Base-by-base conservation (phyloP, 2,797 vertebrate species). In the Propithecus perrieri region DNA sequence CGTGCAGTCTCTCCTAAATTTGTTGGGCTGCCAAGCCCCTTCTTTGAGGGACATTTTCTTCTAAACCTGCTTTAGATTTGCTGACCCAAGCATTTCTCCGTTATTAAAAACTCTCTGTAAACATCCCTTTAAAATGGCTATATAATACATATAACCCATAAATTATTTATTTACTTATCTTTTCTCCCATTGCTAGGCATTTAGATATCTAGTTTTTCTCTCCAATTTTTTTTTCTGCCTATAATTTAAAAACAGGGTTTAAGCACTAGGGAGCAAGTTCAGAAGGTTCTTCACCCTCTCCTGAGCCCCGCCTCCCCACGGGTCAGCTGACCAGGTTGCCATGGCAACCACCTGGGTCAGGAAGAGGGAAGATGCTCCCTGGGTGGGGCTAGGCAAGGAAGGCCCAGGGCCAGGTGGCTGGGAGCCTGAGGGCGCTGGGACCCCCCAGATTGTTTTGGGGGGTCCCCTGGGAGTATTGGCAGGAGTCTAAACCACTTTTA, bases 41-140 rank as follows among this genome's bases (percentile, higher is more conserved):
- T 83, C 78, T 35, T 61, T 80, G 83, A 93, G 41, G 41, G 84
- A 11, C 2, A 13, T 26, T 85, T 94, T 76, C 75, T 72, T 59
- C 71, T 63, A 94, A 81, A 81, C n/a, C 35, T 74, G 55, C 75
- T 65, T 96, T 61, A 80, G 46, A 89, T 89, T 76, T 94, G 91
- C 46, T 67, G 71, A 93, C 72, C 53, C 38, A 57, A 80, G 55
- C 43, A 72, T 50, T 89, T 84, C 35, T n/a, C 46, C 43, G 81
- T 91, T 91, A 88, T 59, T 74, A 35, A 87, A 92, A 87, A 12
- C 48, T 53, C 33, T 71, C 26, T 61, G 85, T 75, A 61, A 89
- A 84, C 53, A 91, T 75, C 46, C 6, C 71, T 88, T 78, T 81
- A 12, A 15, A 94, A 89, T 57, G 71, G 71, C 48, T 87, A 13